A percentile compares a stretch with the other conserved stretches of the same genome.
Conservation (phyloP, 2,113 vertebrate species). For the Colistium nudipinnis region DNA sequence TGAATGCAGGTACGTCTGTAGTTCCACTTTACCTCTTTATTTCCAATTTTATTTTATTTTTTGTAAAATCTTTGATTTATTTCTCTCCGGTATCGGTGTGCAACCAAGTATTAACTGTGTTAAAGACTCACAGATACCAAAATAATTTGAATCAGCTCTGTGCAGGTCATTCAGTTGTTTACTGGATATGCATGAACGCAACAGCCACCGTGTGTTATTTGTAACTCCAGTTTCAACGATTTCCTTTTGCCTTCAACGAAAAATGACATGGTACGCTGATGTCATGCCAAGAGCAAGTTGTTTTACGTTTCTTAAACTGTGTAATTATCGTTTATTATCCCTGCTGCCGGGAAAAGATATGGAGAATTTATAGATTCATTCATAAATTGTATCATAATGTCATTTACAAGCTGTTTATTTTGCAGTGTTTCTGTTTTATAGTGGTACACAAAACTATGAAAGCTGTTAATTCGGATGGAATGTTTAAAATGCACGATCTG, state of each 20-base stretch:
- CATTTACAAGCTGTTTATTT: no score
- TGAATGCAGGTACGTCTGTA: conserved; percentile 62
- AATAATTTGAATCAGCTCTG: conserved; percentile 2
- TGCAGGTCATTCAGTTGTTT: conserved; percentile 1
- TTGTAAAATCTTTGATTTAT: not conserved
- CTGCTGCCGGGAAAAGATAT: not conserved
- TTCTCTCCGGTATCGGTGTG: not conserved
- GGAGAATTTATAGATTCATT: not conserved
- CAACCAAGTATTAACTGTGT: not conserved
- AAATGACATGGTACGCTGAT: not conserved
- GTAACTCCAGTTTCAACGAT: not conserved
- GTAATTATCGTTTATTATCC: conserved; percentile 8
- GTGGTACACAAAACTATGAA: not conserved
- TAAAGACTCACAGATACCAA: not conserved
- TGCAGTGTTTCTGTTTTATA: not conserved
- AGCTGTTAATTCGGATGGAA: not conserved
- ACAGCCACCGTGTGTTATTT: not conserved
- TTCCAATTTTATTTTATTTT: no score
- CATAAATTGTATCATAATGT: not conserved
- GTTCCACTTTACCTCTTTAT: not conserved
- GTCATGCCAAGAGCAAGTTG: conserved; percentile 3
- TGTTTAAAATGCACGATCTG: not conserved
- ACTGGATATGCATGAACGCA: not conserved
- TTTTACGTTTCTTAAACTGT: not conserved
- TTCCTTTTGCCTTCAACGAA: not conserved